Evolutionary conservation across 2,888 invertebrate species (phyloP), one percentile per base, ranked within the genome.

Genomic region (Eupithecia centaureata): DNA sequence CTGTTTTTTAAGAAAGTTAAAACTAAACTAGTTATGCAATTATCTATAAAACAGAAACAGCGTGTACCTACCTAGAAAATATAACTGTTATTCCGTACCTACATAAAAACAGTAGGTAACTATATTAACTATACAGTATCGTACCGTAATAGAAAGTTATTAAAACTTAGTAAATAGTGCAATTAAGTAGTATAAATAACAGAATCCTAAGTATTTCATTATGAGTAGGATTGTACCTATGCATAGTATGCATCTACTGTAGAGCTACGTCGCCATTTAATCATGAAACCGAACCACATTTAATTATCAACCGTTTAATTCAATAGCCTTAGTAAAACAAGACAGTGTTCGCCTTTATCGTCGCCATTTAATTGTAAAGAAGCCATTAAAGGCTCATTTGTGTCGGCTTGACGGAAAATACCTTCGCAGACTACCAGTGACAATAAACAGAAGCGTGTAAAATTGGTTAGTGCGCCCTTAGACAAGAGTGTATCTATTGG

Each of bases 391-490:
- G 71, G 67, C 63, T 70, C 72, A 72, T 79, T 76, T 73, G 71
- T 74, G 73, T 69, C 70, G 70, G 73, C 65, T 62, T 65, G 33
- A 57, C n/a, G 68, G 66, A 72, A 72, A 71, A 67, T 74, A 74
- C 70, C 75, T 77, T 76, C 72, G 74, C 73, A 77, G 76, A 74
- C 73, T 77, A 73, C 77, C 63, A 71, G 32, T 63, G 72, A 82
- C 78, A 80, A 82, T 80, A 80, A 81, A 80, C 68, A 62, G 77
- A 73, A 75, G 67, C 73, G 72, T 75, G 76, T 79, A 78, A 82
- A 80, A 77, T 75, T 80, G 79, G 52, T 78, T 76, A 77, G 78
- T 38, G 18, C 10, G 47, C 12, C 28, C n/a, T 33, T 51, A 52
- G 38, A 38, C 52, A 65, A 62, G 10, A 56, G 28, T 27, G 30